Evolutionary conservation across 2,797 vertebrate genomes (phyloP).

Genomic region (Sus cebifrons): DNA sequence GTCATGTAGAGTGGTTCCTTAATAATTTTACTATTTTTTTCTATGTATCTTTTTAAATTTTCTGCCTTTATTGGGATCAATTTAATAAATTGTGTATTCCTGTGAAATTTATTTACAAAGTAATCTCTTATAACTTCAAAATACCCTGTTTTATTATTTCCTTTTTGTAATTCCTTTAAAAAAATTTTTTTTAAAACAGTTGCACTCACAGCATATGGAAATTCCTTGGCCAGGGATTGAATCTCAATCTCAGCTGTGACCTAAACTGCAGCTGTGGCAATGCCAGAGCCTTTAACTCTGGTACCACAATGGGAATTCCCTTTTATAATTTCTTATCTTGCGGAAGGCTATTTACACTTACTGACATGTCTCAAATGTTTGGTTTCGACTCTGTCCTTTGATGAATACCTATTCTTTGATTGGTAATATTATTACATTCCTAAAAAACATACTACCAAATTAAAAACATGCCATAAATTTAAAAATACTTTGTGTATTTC

Average conservation of each 20-base stretch:
- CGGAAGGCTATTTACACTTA: neutral
- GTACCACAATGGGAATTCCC: too few species aligned
- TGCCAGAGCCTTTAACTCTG: too few species aligned
- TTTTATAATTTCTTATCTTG: neutral
- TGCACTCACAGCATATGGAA: too few species aligned
- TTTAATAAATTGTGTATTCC: slow-evolving; percentile 43
- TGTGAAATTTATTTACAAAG: slow-evolving; percentile 13
- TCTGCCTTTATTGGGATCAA: neutral
- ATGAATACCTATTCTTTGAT: neutral
- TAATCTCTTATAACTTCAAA: slow-evolving; percentile 41
- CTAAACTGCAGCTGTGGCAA: too few species aligned
- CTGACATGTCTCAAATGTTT: neutral
- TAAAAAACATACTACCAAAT: neutral
- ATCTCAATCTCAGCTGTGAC: too few species aligned
- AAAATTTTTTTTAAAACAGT: too few species aligned
- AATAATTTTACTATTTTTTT: neutral
- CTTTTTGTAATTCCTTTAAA: neutral
- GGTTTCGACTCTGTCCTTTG: slow-evolving; percentile 13
- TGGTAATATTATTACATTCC: slow-evolving; percentile 10
- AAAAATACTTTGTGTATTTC: neutral
- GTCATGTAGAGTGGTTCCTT: neutral
- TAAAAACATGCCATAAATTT: neutral
- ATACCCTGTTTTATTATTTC: slow-evolving; percentile 18
- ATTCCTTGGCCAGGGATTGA: too few species aligned
- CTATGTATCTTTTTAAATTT: neutral